Base-by-base conservation (phyloP, 2,888 invertebrate species). In the Cactoblastis cactorum region DNA sequence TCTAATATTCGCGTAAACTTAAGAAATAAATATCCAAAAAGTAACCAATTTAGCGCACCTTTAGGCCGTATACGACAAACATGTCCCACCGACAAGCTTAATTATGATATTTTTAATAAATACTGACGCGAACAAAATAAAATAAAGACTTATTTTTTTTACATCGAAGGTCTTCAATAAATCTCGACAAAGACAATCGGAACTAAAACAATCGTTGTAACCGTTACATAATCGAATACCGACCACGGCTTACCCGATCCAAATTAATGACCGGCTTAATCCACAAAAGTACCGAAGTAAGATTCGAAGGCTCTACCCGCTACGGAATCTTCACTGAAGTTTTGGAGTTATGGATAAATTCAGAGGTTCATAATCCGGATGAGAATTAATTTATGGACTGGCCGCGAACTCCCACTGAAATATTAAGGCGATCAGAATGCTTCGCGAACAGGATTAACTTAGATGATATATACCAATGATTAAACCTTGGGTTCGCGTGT, bases 281-380 rank as follows among this genome's bases (percentile, higher is more conserved):
- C 63, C 67, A 55, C 50, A 51, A 55, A 59, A 61, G 61, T 55
- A 59, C 59, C 56, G 57, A 57, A 62, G 56, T 58, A 52, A 56
- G 60, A 58, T 60, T 62, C 56, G 58, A 62, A 65, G 64, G 22
- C 22, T 22, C 62, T 61, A 59, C 57, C 62, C 62, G 53, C 54
- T 59, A 58, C 60, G 59, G 61, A 67, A 67, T 69, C 67, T 65
- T 67, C 57, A 35, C 63, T 70, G 72, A 76, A 73, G 65, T 77
- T 71, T 67, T 56, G 56, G 65, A 67, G 70, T 70, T 69, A 54
- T 62, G 75, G 71, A 70, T 74, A 73, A 75, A 77, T 76, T 72
- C 64, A 63, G 68, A 67, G 71, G 69, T 69, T 76, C 72, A 75
- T 78, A 79, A 79, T 74, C 76, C 72, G 58, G 67, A 66, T 72